Conservation (phyloP, 1,140 invertebrate genomes). For the Stegodyphus dumicola region DNA sequence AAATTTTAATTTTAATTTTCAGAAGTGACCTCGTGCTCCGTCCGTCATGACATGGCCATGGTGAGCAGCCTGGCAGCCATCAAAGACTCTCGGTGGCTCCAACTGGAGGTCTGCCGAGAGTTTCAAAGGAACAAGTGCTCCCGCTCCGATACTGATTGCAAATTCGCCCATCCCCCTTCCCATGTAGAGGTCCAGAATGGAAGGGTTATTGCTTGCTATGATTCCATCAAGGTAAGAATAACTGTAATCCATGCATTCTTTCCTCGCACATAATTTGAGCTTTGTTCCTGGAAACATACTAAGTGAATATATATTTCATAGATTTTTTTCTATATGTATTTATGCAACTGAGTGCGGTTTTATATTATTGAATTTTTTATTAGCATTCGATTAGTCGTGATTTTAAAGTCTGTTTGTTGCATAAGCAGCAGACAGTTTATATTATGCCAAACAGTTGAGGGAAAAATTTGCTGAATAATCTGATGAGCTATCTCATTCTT, state of each 20-base stretch:
- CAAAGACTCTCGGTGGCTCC: constrained; percentile 99
- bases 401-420: too few species aligned
- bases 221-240: constrained; percentile 97
- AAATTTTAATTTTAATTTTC: not conserved
- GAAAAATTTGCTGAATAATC: too few species aligned
- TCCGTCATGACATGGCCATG: constrained; percentile 54
- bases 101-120: constrained; percentile 99
- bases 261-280: too few species aligned
- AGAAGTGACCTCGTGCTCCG: constrained; percentile 46
- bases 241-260: not conserved
- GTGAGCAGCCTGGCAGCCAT: constrained; percentile 52
- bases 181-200: constrained; percentile 99
- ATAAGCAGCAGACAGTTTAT: too few species aligned
- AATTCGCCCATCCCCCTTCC: constrained; percentile 98
- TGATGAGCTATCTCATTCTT: too few species aligned
- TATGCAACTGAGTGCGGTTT: too few species aligned
- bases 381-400: too few species aligned
- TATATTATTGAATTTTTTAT: too few species aligned
- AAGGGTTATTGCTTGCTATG: constrained; percentile 99
- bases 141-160: constrained; percentile 98
- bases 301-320: too few species aligned
- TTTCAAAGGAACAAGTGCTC: constrained; percentile 99
- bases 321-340: too few species aligned
- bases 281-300: too few species aligned
- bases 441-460: too few species aligned